Conservation (phyloP, 1,140 invertebrate genomes). For the Colletes latitarsis region DNA sequence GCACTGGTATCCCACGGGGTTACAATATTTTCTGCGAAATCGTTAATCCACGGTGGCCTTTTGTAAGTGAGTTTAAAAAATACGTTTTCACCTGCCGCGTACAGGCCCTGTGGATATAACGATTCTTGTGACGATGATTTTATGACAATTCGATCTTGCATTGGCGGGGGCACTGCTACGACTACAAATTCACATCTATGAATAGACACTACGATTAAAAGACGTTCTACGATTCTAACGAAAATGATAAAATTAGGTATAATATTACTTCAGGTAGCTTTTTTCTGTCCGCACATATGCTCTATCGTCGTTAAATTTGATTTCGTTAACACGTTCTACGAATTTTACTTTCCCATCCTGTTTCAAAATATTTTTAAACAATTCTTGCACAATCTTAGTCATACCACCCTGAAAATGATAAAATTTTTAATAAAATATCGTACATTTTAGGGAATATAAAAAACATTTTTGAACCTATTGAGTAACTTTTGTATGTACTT, state of each 20-base stretch:
- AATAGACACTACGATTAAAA: neutral
- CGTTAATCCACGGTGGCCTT: constrained; percentile 5
- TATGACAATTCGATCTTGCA: constrained; percentile 49
- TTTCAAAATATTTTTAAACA: constrained; percentile 45
- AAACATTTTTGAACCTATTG: too few relatives aligned
- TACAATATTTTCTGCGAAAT: constrained; percentile 38
- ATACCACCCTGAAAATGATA: constrained; percentile 55
- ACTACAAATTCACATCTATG: constrained; percentile 65
- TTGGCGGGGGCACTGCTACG: constrained; percentile 61
- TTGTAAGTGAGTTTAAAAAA: constrained; percentile 61
- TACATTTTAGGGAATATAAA: too few relatives aligned
- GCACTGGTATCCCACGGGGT: constrained; percentile 27
- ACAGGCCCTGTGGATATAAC: constrained; percentile 28
- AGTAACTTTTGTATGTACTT: constrained; percentile 44
- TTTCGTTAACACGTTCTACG: constrained; percentile 52
- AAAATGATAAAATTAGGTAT: too few relatives aligned
- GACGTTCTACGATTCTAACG: too few relatives aligned
- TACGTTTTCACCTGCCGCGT: constrained; percentile 33
- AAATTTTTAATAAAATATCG: neutral
- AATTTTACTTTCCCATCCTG: constrained; percentile 52
- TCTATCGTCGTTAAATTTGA: constrained; percentile 56
- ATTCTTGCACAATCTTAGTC: constrained; percentile 34
- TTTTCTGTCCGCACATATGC: constrained; percentile 55
- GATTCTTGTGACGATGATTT: constrained; percentile 42
- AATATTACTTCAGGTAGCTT: constrained; percentile 56